Conservation (phyloP, 30 jellyfish, hydroid and myxozoan genomes). For the Aurelia coerulea region DNA sequence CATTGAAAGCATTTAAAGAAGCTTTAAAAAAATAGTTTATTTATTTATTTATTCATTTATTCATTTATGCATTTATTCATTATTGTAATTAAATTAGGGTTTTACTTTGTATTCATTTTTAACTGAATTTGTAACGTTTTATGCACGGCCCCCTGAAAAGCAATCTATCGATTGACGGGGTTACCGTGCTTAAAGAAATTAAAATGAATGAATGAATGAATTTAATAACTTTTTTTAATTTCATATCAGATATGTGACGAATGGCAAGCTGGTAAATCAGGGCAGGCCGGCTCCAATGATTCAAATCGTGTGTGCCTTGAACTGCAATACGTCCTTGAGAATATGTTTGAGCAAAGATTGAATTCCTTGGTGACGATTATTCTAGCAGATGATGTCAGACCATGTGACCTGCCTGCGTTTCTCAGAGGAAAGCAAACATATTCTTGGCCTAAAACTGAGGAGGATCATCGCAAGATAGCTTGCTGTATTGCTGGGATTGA, state of each 20-base stretch:
- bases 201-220: too few species aligned
- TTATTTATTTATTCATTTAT: too few species aligned
- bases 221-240: too few species aligned
- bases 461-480: constrained; percentile 13
- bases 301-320: constrained; percentile 57
- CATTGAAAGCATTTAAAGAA: too few species aligned
- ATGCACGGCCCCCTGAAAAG: too few species aligned
- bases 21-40: too few species aligned
- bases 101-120: too few species aligned
- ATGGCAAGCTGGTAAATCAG: constrained; percentile 37
- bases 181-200: too few species aligned
- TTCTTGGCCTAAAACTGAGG: constrained; percentile 25
- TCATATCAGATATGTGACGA: constrained; percentile 27
- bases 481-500: constrained; percentile 20
- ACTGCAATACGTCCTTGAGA: constrained; percentile 50
- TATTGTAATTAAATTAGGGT: too few species aligned
- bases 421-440: constrained; percentile 2
- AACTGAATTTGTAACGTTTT: too few species aligned
- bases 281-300: constrained; percentile 12
- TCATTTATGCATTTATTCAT: too few species aligned
- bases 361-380: constrained; percentile 33
- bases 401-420: constrained; percentile 34
- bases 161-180: too few species aligned
- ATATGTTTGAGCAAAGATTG: constrained; percentile 30
- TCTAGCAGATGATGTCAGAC: constrained; percentile 52